A percentile compares a stretch with the other conserved stretches of the same genome.
Conservation (phyloP, 2,888 invertebrate species). For the Xestia xanthographa region DNA sequence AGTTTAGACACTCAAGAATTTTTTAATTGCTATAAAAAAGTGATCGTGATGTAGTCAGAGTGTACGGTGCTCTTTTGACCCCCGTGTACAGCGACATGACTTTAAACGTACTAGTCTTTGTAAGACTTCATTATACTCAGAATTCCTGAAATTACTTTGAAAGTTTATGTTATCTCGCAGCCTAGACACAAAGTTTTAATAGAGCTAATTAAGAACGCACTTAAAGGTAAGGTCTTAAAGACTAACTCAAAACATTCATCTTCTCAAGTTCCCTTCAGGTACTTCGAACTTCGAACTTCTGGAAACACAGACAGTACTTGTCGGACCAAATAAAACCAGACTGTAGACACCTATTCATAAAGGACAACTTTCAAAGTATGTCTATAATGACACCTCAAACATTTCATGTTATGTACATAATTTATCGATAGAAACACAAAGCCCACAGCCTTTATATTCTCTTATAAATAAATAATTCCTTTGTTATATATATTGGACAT, state of each 20-base stretch:
- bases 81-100: neutral
- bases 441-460: constrained; percentile 32
- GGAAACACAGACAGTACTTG: constrained; percentile 1
- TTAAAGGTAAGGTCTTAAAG: neutral
- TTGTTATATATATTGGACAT: constrained; percentile 52
- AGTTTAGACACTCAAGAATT: neutral
- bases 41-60: neutral
- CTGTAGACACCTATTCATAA: constrained; percentile 13
- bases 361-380: constrained; percentile 1
- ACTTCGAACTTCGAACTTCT: neutral
- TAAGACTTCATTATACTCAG: neutral
- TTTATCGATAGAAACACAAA: constrained; percentile 44
- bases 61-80: neutral
- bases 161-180: constrained; percentile 13
- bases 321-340: neutral
- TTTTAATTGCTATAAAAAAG: neutral
- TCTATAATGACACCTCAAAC: constrained; percentile 29
- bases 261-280: neutral
- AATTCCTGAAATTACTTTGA: constrained; percentile 15
- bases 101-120: neutral
- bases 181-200: constrained; percentile 21
- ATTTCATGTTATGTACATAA: constrained; percentile 43
- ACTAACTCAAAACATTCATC: constrained; percentile 19
- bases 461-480: constrained; percentile 40
- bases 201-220: constrained; percentile 21